Base-by-base conservation (phyloP, 1,140 invertebrate species). In the Maniola jurtina region DNA sequence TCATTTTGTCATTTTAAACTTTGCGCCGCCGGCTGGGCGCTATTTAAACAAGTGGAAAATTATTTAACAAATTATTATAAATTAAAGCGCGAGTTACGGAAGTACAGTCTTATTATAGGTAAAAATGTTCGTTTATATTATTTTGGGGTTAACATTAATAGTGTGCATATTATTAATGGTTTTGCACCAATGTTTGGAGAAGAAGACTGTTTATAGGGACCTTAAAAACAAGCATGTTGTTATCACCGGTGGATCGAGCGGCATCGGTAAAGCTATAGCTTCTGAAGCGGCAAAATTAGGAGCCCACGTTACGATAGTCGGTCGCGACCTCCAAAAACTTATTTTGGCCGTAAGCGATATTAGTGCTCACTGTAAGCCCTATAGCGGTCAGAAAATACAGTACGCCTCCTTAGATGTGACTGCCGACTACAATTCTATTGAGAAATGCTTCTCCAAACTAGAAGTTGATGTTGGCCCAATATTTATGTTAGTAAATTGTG, bases 241-340 rank as follows among this genome's bases (percentile, higher is more conserved):
- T 33, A 92, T 99, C n/a, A 98, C 97, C 33, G 98, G 98, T 55
- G 98, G 98, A 36, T 99, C 98, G 0, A 98, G 97, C 92, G 98
- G 98, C 6, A 99, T 99, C 75, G 98, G 98, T 5, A 96, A 97
- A 86, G 93, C 94, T 54, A 81, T 97, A 15, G 98, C 97, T 0
- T 91, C 95, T 13, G 92, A 96, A 78, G 96, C 94, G 38, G 95
- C 94, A 3, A 92, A 92, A 83, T 84, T 93, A 71, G 98, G 98
- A 56, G 97, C 97, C 4, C 92, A 96, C 91, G 96, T 99, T 0
- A 97, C 97, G 0, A 94, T 99, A 52, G 92, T 98, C 52, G 97
- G 98, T 5, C 93, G 98, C 78, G 94, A 98, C 89, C 72, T 93
- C 40, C 78, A 91, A 64, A 95, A 94, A 85, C 87, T 98, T 10